Percentiles rank a stretch among this genome's conserved stretches.
These are phyloP conservation scores for Microhierax caerulescens DNA, from an alignment of 2,797 vertebrate genomes.

Conservation along the genomic window DNA sequence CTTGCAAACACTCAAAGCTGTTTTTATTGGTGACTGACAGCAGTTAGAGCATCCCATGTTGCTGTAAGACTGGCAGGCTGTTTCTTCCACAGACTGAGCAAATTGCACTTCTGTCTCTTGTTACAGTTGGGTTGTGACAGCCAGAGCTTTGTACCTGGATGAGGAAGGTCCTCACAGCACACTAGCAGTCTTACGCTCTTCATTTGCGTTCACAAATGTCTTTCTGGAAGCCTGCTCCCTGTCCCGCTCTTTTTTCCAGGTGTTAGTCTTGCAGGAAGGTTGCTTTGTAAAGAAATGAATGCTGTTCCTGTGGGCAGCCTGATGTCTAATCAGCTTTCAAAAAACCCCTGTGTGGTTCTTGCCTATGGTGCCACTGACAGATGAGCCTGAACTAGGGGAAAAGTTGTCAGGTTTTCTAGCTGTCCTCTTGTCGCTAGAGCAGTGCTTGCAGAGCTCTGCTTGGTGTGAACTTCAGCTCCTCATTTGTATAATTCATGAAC, in stretches of 20 bases:
- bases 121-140: neutral
- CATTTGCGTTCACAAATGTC: neutral
- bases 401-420: neutral
- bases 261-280: neutral
- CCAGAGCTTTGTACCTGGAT: neutral
- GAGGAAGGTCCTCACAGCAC: neutral
- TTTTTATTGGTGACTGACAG: neutral
- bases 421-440: neutral
- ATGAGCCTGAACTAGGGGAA: neutral
- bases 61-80: neutral
- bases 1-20: neutral
- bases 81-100: neutral
- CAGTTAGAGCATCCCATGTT: accelerated
- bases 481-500: neutral
- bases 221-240: neutral
- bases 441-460: neutral
- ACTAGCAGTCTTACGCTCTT: neutral
- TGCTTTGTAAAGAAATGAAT: neutral
- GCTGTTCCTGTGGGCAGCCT: neutral
- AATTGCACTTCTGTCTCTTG: neutral
- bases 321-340: neutral
- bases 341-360: accelerated
- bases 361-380: neutral
- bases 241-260: accelerated
- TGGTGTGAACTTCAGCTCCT: neutral